These are phyloP conservation scores for Uloborus diversus DNA, from an alignment of 1,140 invertebrate species.

Conservation along the genomic window DNA sequence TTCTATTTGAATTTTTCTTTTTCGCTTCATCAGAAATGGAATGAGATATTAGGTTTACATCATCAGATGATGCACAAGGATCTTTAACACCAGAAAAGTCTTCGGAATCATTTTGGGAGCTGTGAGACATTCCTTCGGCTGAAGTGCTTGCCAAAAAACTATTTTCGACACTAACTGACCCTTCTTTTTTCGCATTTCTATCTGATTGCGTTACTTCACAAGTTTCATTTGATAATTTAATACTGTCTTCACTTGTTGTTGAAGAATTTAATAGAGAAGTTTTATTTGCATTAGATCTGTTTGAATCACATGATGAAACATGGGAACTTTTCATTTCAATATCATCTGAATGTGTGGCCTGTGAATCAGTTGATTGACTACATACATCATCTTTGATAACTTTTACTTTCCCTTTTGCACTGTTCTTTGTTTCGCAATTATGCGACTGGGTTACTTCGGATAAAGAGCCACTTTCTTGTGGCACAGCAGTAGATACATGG, in stretches of 20 bases:
- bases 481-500: too few relatives aligned
- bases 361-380: conserved; percentile 25
- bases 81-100: neutral
- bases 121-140: too few relatives aligned
- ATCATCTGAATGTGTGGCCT: neutral
- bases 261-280: neutral
- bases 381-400: neutral
- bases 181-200: conserved; percentile 1
- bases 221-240: neutral
- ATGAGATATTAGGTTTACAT: neutral
- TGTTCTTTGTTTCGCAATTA: conserved; percentile 5
- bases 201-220: neutral
- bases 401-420: neutral
- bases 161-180: too few relatives aligned
- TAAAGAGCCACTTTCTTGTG: too few relatives aligned
- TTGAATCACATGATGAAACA: conserved; percentile 26
- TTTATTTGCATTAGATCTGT: neutral
- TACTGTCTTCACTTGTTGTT: neutral
- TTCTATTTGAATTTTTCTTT: too few relatives aligned
- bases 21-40: neutral
- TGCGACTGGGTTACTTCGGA: conserved; percentile 30
- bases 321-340: neutral
- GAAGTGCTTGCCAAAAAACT: too few relatives aligned
- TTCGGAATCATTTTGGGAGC: neutral
- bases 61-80: neutral